Evolutionary conservation across 2,888 invertebrate genomes (phyloP), one percentile per base, ranked within the genome.

Genomic region (Deroplatys truncata): DNA sequence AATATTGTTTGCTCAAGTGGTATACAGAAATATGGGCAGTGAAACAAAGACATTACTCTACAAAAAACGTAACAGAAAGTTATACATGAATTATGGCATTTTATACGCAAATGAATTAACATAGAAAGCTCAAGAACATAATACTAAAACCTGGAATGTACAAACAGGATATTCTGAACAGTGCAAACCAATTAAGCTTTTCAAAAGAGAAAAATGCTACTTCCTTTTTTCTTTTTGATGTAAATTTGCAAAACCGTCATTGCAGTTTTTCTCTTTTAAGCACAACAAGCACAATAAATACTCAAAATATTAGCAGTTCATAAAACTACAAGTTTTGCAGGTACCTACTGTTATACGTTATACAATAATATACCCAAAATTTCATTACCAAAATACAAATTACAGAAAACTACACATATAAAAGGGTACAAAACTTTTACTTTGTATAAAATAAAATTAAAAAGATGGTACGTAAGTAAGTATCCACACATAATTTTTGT

Each of bases 211-310:
- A 72, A 72, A 72, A 72, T 72, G 56, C 43, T 84, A 89, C 85
- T 85, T 91, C 91, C 89, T 91, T 89, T 91, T 84, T 84, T 85
- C 87, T 90, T n/a, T n/a, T n/a, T n/a, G n/a, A n/a, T n/a, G n/a
- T 91, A 84, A 25, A 84, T 28, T 84, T 84, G 28, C 15, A 84
- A 28, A 84, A 84, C 10, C 13, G 13, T 43, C 56, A 72, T 20
- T 72, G 56, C 20, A 72, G 20, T 72, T 72, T 43, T 72, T 84
- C 84, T 84, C 29, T 84, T 84, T 31, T 35, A 28, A 29, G 16
- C 25, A 86, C 56, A 86, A 86, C 16, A 86, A 31, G 35, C 29
- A 31, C 49, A 85, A 86, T 49, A 25, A 86, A 29, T 49, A 86
- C 31, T 86, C 43, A 28, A 86, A 35, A 35, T 35, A 49, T 86